phyloP scores from a whole-genome alignment of 2,888 invertebrate species.

The Tanytarsus gracilentus region DNA sequence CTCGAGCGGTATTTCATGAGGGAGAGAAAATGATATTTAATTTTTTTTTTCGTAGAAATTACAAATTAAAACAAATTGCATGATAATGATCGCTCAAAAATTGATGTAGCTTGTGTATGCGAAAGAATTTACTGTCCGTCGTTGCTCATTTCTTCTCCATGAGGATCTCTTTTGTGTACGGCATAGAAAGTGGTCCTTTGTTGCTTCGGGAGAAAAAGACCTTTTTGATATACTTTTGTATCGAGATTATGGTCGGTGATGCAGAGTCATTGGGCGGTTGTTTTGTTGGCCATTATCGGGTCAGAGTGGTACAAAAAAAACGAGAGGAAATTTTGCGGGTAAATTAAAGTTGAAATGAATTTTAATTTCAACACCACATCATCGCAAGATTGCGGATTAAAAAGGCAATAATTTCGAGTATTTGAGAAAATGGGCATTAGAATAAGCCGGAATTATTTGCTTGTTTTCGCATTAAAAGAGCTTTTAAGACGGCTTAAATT shows the following conservation, averaged over 20 bases:
- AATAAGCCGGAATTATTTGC: too few species aligned
- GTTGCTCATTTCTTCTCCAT: not conserved
- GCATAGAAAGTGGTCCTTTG: too few species aligned
- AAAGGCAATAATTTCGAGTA: not conserved
- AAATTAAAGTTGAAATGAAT: not conserved
- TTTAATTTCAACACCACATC: not conserved
- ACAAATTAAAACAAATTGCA: slow-evolving; percentile 24
- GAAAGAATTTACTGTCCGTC: not conserved
- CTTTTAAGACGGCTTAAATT: too few species aligned
- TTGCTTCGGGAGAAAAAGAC: too few species aligned
- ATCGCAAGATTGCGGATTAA: not conserved
- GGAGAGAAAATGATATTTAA: slow-evolving; percentile 9
- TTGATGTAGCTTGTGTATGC: not conserved
- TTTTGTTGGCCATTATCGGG: too few species aligned
- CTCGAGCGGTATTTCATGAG: not conserved
- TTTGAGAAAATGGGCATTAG: too few species aligned
- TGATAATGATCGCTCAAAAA: not conserved
- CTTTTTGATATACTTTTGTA: too few species aligned
- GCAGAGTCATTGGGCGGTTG: too few species aligned
- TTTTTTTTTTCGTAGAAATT: not conserved
- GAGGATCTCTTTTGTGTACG: too few species aligned
- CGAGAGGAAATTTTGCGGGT: not conserved
- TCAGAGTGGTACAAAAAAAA: not conserved
- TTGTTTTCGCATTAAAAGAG: too few species aligned
- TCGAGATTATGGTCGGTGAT: too few species aligned